A percentile compares a stretch with the other conserved stretches of the same genome.
Evolutionary conservation across 2,113 vertebrate genomes (phyloP).

Genomic region (Limnothrissa miodon): DNA sequence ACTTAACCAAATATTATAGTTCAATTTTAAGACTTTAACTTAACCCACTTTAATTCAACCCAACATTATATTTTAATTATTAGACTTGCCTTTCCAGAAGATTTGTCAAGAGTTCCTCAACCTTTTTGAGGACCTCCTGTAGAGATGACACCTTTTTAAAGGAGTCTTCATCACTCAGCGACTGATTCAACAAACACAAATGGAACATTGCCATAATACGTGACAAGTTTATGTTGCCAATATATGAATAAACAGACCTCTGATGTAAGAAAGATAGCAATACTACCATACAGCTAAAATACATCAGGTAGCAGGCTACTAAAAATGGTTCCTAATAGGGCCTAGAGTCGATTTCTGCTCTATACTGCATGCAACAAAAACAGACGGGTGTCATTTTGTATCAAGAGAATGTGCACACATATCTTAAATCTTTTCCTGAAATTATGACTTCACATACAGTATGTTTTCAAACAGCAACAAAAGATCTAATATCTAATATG

Average conservation of each 20-base stretch:
- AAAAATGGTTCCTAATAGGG: not conserved
- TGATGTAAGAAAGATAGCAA: not conserved
- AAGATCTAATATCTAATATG: no score
- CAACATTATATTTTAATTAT: not conserved
- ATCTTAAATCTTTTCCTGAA: no score
- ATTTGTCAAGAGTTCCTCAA: constrained; percentile 74
- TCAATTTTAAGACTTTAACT: not conserved
- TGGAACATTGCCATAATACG: not conserved
- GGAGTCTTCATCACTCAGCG: constrained; percentile 90
- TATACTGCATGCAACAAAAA: no score
- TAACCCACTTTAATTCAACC: not conserved
- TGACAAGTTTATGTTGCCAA: not conserved
- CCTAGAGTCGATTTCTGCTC: no score
- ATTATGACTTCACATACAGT: no score
- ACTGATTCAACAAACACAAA: constrained; percentile 65
- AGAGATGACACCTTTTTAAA: constrained; percentile 83
- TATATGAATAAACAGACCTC: not conserved
- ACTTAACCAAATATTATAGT: not conserved
- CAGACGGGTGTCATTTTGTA: no score
- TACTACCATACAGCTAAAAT: not conserved
- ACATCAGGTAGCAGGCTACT: not conserved
- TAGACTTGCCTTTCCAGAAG: constrained; percentile 76
- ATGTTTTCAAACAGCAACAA: no score
- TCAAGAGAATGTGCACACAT: no score
- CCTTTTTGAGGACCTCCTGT: constrained; percentile 74